Evolutionary conservation across 2,888 invertebrate species (phyloP).

Genomic region (Drosophila greeni): DNA sequence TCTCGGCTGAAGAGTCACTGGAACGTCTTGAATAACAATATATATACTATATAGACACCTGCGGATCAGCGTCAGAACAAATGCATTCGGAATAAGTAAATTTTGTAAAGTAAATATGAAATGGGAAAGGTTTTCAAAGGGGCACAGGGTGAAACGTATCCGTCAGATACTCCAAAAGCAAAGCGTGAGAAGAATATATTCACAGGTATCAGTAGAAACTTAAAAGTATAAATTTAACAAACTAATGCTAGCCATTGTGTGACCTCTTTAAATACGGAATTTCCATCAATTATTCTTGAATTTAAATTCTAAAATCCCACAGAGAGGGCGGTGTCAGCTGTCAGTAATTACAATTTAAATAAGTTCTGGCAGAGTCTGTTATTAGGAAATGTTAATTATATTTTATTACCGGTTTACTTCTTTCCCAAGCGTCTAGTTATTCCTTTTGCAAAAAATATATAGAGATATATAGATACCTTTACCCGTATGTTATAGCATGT

Average conservation of each 20-base stretch:
- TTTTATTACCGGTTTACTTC: slow-evolving; percentile 2
- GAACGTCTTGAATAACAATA: slow-evolving; percentile 66
- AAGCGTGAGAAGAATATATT: slow-evolving; percentile 25
- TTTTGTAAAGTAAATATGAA: slow-evolving; percentile 34
- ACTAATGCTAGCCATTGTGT: slow-evolving; percentile 1
- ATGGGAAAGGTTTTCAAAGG: slow-evolving; percentile 17
- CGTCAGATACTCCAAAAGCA: slow-evolving; percentile 6
- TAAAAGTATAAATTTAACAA: slow-evolving; percentile 1
- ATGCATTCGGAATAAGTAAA: slow-evolving; percentile 64
- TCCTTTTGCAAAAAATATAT: slow-evolving; percentile 11
- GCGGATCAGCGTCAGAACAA: slow-evolving; percentile 52
- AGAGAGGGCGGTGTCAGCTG: not conserved
- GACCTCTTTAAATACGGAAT: slow-evolving; percentile 1
- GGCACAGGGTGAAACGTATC: slow-evolving; percentile 19
- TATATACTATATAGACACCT: slow-evolving; percentile 5
- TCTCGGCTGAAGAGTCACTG: slow-evolving; percentile 39
- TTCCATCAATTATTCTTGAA: not conserved
- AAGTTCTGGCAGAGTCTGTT: not conserved
- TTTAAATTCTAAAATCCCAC: not conserved
- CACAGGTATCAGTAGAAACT: not conserved
- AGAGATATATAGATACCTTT: not conserved
- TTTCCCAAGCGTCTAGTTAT: not conserved
- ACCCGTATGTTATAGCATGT: slow-evolving; percentile 2
- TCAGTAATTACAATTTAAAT: slow-evolving; percentile 1
- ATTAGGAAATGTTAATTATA: slow-evolving; percentile 2